A percentile compares a stretch with the other conserved stretches of the same genome.
phyloP scores from a whole-genome alignment of 2,888 invertebrate species.

The Hydroisotoma schaefferi region DNA sequence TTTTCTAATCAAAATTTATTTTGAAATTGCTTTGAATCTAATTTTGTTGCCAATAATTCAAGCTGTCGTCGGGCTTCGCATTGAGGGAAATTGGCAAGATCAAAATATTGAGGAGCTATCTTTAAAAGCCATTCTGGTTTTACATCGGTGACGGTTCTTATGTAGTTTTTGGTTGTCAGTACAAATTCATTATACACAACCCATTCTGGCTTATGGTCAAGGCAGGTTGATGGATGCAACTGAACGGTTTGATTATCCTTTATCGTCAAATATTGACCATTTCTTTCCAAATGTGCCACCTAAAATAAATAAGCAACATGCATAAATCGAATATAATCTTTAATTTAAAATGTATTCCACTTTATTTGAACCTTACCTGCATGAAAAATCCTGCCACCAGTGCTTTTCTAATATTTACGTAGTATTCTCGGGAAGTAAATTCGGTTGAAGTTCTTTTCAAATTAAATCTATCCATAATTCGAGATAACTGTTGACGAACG shows the following conservation, averaged over 20 bases:
- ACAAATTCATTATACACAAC: constrained; percentile 99
- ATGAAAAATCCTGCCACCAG: constrained; percentile 98
- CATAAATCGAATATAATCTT: not conserved
- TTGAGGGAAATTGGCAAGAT: constrained; percentile 94
- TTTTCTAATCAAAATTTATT: constrained; percentile 57
- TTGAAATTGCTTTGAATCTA: constrained; percentile 83
- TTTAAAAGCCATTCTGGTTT: constrained; percentile 94
- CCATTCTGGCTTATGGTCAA: constrained; percentile 99
- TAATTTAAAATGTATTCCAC: not conserved
- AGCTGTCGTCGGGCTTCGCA: constrained; percentile 94
- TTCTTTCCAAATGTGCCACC: constrained; percentile 95
- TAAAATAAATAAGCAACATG: constrained; percentile 51
- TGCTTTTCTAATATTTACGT: constrained; percentile 97
- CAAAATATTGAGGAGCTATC: constrained; percentile 97
- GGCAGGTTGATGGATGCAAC: constrained; percentile 95
- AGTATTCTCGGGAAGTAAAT: constrained; percentile 97
- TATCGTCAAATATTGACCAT: constrained; percentile 96
- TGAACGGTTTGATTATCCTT: constrained; percentile 99
- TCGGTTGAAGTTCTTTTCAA: constrained; percentile 93
- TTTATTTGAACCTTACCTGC: constrained; percentile 67
- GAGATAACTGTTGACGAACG: constrained; percentile 90
- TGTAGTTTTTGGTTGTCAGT: constrained; percentile 98
- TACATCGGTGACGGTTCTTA: constrained; percentile 96
- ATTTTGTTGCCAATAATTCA: constrained; percentile 76
- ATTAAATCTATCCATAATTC: constrained; percentile 98